A percentile compares a stretch with the other conserved stretches of the same genome.
phyloP scores from a whole-genome alignment of 2,113 vertebrate genomes.

The Potamarius usumacintae region DNA sequence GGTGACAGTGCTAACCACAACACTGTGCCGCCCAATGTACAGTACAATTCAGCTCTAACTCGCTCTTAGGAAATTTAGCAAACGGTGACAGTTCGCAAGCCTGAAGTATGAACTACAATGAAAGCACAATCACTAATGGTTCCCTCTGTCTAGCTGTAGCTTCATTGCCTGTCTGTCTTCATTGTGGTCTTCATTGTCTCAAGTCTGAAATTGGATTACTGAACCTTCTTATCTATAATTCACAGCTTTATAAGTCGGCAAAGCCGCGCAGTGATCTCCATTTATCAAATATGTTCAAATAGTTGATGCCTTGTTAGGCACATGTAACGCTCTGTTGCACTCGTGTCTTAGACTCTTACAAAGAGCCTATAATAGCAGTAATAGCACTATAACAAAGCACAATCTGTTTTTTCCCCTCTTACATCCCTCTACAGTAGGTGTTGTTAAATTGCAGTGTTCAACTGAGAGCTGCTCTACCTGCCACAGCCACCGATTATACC shows the following conservation, averaged over 20 bases:
- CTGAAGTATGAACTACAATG: background rate
- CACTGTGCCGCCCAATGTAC: background rate
- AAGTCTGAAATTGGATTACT: slow-evolving; percentile 38
- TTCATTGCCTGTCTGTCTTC: slow-evolving; percentile 22
- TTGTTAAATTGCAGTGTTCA: slow-evolving; percentile 42
- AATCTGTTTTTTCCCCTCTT: slow-evolving; percentile 7
- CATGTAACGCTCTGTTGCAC: slow-evolving; percentile 19
- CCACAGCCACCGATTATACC: slow-evolving; percentile 45
- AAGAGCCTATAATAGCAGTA: slow-evolving; percentile 28
- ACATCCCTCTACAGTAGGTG: background rate
- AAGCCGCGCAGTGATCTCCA: slow-evolving; percentile 1
- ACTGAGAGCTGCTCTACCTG: slow-evolving; percentile 17
- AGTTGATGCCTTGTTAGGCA: slow-evolving; percentile 35
- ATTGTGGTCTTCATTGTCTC: background rate
- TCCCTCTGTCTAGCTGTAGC: background rate
- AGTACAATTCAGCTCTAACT: background rate
- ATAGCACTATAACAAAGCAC: slow-evolving; percentile 29
- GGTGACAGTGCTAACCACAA: too few relatives aligned
- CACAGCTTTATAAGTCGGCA: slow-evolving; percentile 39
- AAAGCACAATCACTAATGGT: slow-evolving; percentile 3
- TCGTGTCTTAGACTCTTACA: background rate
- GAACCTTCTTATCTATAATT: slow-evolving; percentile 42
- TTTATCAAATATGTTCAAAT: slow-evolving; percentile 7
- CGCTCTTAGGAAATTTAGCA: background rate
- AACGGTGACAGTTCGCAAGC: background rate